These are phyloP conservation scores for Masticophis lateralis DNA, from an alignment of 2,797 vertebrate genomes.

Conservation along the genomic window DNA sequence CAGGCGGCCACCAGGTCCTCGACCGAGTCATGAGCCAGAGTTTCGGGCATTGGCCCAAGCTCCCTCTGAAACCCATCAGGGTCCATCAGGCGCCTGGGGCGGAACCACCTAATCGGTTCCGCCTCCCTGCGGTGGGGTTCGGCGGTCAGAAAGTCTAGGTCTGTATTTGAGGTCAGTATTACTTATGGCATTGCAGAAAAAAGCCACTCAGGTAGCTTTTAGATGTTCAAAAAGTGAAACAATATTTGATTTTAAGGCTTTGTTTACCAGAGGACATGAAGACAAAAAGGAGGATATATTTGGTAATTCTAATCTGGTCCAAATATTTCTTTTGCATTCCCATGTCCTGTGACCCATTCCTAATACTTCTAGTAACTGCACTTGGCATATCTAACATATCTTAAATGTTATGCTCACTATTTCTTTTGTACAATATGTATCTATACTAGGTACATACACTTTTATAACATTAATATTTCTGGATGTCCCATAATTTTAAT, in stretches of 20 bases:
- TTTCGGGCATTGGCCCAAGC: too few species aligned
- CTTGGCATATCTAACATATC: background rate
- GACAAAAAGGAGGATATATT: background rate
- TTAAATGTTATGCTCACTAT: background rate
- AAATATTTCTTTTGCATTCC: background rate
- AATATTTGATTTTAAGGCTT: background rate
- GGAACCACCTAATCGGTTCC: too few species aligned
- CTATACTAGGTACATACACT: background rate
- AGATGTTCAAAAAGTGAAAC: background rate
- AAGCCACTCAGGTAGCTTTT: background rate
- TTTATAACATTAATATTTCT: background rate
- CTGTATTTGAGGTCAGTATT: background rate
- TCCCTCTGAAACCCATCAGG: too few species aligned
- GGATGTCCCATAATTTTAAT: background rate
- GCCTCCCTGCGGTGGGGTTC: too few species aligned
- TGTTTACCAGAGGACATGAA: background rate
- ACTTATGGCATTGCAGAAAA: background rate
- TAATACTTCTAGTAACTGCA: background rate
- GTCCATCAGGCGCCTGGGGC: too few species aligned
- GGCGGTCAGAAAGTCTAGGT: too few species aligned
- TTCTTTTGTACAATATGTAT: background rate
- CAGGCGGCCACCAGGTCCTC: too few species aligned
- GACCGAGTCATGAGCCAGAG: too few species aligned
- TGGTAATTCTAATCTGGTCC: background rate
- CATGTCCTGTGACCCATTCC: background rate